A percentile compares a stretch with the other conserved stretches of the same genome.
phyloP scores from a whole-genome alignment of 2,888 invertebrate genomes.

The Dynastes grantii region DNA sequence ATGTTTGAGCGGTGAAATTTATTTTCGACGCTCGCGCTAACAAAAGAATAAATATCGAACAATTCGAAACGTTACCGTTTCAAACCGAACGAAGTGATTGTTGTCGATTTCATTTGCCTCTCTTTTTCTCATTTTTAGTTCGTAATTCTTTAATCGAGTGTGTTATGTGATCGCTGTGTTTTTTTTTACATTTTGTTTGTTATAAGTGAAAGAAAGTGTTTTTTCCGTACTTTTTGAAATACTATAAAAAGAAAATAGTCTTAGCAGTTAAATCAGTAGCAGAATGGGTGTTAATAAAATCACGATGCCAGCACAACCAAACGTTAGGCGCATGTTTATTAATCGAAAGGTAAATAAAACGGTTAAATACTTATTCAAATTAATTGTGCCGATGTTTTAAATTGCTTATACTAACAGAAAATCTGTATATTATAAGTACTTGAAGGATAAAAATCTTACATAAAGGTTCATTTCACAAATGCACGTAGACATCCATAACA shows the following conservation, averaged over 20 bases:
- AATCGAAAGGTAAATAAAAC: slow-evolving; percentile 65
- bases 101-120: not conserved
- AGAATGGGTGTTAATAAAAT: slow-evolving; percentile 69
- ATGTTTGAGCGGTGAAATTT: slow-evolving; percentile 31
- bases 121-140: slow-evolving; percentile 6
- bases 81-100: not conserved
- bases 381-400: not conserved
- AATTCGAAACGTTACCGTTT: slow-evolving; percentile 6
- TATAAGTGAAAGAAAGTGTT: slow-evolving; percentile 30
- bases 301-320: slow-evolving; percentile 66
- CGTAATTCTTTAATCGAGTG: not conserved
- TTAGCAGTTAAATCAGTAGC: not conserved
- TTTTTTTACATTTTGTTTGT: slow-evolving; percentile 31
- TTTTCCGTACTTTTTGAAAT: slow-evolving; percentile 30
- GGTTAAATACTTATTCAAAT: not conserved
- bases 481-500: too few relatives aligned
- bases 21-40: slow-evolving; percentile 33
- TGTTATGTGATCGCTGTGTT: slow-evolving; percentile 27
- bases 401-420: too few relatives aligned
- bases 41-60: slow-evolving; percentile 27
- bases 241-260: not conserved
- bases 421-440: too few relatives aligned
- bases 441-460: too few relatives aligned
- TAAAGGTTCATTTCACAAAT: too few relatives aligned
- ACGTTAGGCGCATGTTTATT: slow-evolving; percentile 65